Evolutionary conservation across 1,140 invertebrate species (phyloP), one percentile per base, ranked within the genome.

Genomic region (Anthonomus grandis): DNA sequence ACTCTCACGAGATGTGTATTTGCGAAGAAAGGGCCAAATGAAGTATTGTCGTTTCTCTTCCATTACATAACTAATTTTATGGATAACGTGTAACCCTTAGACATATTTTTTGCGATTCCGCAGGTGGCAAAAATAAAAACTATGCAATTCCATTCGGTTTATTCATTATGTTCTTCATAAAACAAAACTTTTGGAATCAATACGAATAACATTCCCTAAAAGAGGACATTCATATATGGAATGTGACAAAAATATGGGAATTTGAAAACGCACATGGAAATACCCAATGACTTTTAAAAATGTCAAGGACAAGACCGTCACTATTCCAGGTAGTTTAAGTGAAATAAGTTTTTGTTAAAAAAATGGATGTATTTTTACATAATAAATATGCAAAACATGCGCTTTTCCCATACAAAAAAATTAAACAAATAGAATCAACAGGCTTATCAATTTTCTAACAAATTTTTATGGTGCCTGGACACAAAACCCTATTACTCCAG

Each of bases 241-340:
- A 19, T 8, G 38, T n/a, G n/a, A n/a, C n/a, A n/a, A n/a, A n/a
- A n/a, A n/a, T 15, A 9, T 13, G 38, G 6, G 18, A 13, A 41
- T 41, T 41, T 41, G 15, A 41, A 41, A 41, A 41, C 38, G 38
- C 38, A 41, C 38, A 41, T 41, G 38, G 38, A 41, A 41, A 41
- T 41, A 8, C 38, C 38, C n/a, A 41, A 41, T 41, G 38, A 41
- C 38, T 41, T 41, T 41, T 41, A 15, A 41, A 19, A 15, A 41
- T 41, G 18, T 41, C 38, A 41, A 6, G 38, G 38, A 41, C n/a
- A n/a, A n/a, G n/a, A n/a, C n/a, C 38, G 18, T 41, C 38, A 41
- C 13, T 13, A 41, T 41, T 41, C 5, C n/a, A 41, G 18, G 38
- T 41, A 41, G 38, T 41, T 41, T 8, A 41, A 13, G n/a, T 41